Conservation (phyloP, 2,888 invertebrate genomes). For the Petrolisthes cinctipes region DNA sequence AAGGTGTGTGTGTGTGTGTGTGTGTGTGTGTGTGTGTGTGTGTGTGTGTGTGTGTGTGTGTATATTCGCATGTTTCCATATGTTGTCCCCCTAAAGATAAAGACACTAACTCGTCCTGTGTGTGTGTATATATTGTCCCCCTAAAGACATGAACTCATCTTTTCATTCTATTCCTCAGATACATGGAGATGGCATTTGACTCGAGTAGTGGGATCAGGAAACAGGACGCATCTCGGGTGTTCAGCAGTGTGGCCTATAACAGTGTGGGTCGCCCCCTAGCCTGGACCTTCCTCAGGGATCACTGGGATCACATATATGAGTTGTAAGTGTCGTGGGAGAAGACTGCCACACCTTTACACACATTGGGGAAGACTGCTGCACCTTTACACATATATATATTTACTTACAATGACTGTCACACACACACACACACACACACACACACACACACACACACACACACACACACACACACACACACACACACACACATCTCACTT, state of each 20-base stretch:
- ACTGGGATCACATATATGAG: slow-evolving; percentile 75
- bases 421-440: too few relatives aligned
- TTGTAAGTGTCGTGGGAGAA: slow-evolving; percentile 31
- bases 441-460: too few relatives aligned
- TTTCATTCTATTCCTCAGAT: slow-evolving; percentile 72
- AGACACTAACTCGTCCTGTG: too few relatives aligned
- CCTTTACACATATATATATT: too few relatives aligned
- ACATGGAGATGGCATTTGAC: slow-evolving; percentile 80
- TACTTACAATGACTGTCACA: too few relatives aligned
- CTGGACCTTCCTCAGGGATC: slow-evolving; percentile 82
- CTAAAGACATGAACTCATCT: background rate
- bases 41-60: slow-evolving; percentile 2
- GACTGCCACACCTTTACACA: too few relatives aligned
- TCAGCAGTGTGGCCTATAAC: slow-evolving; percentile 81
- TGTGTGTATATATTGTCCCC: background rate
- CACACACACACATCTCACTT: too few relatives aligned
- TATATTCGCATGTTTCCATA: background rate
- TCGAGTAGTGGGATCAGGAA: slow-evolving; percentile 84
- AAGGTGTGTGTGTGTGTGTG: slow-evolving; percentile 20
- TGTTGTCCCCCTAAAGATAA: background rate
- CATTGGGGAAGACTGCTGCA: too few relatives aligned
- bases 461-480: too few relatives aligned
- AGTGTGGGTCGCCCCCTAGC: slow-evolving; percentile 85
- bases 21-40: background rate
- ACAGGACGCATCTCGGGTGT: slow-evolving; percentile 84